A percentile compares a stretch with the other conserved stretches of the same genome.
Conservation (phyloP, 2,113 vertebrate species). For the Nycticebus coucang region DNA sequence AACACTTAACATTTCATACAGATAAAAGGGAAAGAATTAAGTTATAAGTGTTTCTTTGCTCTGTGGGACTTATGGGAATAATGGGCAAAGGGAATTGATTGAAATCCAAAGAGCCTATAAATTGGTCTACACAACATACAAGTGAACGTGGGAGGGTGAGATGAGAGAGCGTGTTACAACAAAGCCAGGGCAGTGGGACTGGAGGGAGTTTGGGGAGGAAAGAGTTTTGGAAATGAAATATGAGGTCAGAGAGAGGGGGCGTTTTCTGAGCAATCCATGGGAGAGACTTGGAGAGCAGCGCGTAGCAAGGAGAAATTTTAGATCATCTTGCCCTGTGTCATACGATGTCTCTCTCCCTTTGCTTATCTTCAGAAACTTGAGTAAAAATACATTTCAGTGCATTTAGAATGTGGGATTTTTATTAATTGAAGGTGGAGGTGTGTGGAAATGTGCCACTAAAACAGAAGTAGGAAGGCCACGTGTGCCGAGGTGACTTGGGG, state of each 20-base stretch:
- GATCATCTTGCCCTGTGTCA: background rate
- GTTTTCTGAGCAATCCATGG: background rate
- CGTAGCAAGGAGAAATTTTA: background rate
- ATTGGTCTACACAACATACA: background rate
- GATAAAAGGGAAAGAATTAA: constrained; percentile 60
- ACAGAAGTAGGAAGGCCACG: background rate
- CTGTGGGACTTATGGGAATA: constrained; percentile 7
- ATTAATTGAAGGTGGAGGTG: background rate
- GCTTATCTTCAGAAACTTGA: constrained; percentile 16
- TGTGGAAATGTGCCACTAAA: background rate
- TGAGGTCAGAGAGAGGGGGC: background rate
- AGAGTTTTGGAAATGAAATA: constrained; percentile 21
- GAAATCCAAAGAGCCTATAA: constrained; percentile 31
- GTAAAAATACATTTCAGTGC: background rate
- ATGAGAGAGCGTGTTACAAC: background rate
- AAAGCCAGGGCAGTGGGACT: background rate
- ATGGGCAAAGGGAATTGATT: constrained; percentile 20
- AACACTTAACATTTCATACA: constrained; percentile 44
- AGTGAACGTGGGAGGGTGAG: background rate
- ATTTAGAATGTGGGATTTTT: background rate
- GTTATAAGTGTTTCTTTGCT: constrained; percentile 55
- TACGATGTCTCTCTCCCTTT: background rate
- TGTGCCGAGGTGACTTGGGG: background rate
- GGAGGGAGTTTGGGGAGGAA: background rate
- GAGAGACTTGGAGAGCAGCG: background rate